Base-by-base conservation (phyloP, 1,140 invertebrate genomes). In the Scaptomyza hsui region DNA sequence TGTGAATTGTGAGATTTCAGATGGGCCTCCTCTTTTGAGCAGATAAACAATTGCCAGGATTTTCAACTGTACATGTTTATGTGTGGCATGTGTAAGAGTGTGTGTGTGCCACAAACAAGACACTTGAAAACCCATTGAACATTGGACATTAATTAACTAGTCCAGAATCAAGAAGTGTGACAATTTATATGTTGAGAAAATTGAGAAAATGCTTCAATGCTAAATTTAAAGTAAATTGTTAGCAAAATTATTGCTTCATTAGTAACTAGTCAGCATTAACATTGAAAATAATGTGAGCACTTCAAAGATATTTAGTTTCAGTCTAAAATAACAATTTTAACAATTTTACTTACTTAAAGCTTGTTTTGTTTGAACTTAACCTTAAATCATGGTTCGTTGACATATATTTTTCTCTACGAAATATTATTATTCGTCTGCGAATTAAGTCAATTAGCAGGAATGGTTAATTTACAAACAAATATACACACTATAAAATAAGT, bases 391-490 rank as follows among this genome's bases (percentile, higher is more conserved):
- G 4, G 32, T 37, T 37, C 12, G 32, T n/a, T 37, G 10, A 21
- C 42, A 29, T 44, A n/a, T 12, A 0, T n/a, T 44, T 19, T 44
- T 6, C 9, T 15, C 9, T 18, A 12, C 3, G 12, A 4, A 26
- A 26, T 13, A 24, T 13, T 13, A 24, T 13, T 37, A n/a, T 60
- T 47, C 32, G n/a, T 32, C 39, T 45, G 39, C 5, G 29, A 48
- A 63, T 63, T 39, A 69, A 55, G 32, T 29, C 51, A 70, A 70
- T 70, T 70, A 70, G 42, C 29, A 1, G 10, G n/a, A 24, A 18
- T 37, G 41, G 19, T 53, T 48, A 15, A 29, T 61, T 10, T n/a
- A 13, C 26, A 32, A 15, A 13, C 10, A 35, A 2, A 26, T 6
- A 29, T 9, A 9, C 5, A 29, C 6, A 29, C 9, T 9, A 68